Percentiles rank a stretch among this genome's conserved stretches.
Evolutionary conservation across 2,888 invertebrate genomes (phyloP).

Genomic region (Pecten maximus): DNA sequence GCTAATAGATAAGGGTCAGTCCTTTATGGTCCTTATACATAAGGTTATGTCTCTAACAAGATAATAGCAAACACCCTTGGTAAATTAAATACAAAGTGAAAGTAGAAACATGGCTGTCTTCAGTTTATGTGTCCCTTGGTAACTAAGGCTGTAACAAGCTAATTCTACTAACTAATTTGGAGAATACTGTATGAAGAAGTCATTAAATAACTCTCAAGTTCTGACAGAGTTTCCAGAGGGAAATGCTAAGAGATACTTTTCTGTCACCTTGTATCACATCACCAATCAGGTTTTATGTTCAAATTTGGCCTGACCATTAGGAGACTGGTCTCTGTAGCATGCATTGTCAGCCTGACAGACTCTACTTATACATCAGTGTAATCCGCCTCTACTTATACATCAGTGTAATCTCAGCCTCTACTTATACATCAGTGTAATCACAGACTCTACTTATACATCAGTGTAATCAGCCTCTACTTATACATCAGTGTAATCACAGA

Average conservation of each 20-base stretch:
- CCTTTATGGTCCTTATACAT: slow-evolving; percentile 8
- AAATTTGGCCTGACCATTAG: neutral
- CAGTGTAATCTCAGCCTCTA: no score
- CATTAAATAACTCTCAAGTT: neutral
- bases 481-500: no score
- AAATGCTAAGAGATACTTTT: neutral
- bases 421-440: no score
- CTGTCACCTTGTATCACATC: neutral
- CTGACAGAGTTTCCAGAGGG: neutral
- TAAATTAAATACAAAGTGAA: neutral
- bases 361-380: no score
- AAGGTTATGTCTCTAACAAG: neutral
- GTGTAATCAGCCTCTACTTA: no score
- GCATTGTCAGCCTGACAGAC: neutral
- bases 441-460: no score
- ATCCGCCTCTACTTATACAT: no score
- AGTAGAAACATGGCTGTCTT: neutral
- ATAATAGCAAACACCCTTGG: neutral
- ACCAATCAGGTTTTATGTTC: neutral
- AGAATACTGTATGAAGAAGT: neutral
- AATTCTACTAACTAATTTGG: neutral
- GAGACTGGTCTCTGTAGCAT: neutral
- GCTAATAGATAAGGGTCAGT: neutral
- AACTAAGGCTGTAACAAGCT: neutral
- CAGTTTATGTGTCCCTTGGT: slow-evolving; percentile 14